Evolutionary conservation across 2,888 invertebrate species (phyloP).

Genomic region (Boloria euphrosyne): DNA sequence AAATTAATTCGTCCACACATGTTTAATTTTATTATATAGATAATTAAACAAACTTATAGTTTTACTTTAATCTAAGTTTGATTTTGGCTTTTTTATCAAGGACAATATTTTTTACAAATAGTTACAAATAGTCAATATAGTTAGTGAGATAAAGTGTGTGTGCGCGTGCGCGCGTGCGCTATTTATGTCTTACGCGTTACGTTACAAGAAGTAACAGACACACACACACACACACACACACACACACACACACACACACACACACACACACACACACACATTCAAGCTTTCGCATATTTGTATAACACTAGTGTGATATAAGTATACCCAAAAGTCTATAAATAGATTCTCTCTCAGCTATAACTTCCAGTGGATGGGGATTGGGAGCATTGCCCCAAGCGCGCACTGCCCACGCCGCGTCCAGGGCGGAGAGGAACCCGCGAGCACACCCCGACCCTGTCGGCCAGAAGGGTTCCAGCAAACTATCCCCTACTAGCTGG

Average conservation of each 20-base stretch:
- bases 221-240: no score
- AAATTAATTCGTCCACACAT: no score
- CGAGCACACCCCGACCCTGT: constrained; percentile 99
- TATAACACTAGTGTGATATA: not conserved
- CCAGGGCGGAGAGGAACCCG: constrained; percentile 97
- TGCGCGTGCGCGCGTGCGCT: no score
- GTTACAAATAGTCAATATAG: no score
- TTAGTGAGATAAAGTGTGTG: no score
- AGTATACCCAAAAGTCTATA: constrained; percentile 86
- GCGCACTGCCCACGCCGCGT: constrained; percentile 97
- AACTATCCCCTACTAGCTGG: constrained; percentile 96
- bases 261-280: not conserved
- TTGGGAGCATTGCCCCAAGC: constrained; percentile 86
- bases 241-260: no score
- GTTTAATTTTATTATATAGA: no score
- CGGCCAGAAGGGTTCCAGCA: constrained; percentile 99
- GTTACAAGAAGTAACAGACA: not conserved
- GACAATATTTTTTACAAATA: no score
- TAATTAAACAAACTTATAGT: no score
- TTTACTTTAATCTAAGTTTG: no score
- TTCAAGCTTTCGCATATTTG: not conserved
- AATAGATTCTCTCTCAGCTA: constrained; percentile 97
- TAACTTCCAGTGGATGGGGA: constrained; percentile 89
- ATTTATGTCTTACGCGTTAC: no score
- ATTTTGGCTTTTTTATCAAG: no score